These are phyloP conservation scores for Xestoiulus laeticollis DNA, from an alignment of 2,888 invertebrate genomes.

Conservation along the genomic window DNA sequence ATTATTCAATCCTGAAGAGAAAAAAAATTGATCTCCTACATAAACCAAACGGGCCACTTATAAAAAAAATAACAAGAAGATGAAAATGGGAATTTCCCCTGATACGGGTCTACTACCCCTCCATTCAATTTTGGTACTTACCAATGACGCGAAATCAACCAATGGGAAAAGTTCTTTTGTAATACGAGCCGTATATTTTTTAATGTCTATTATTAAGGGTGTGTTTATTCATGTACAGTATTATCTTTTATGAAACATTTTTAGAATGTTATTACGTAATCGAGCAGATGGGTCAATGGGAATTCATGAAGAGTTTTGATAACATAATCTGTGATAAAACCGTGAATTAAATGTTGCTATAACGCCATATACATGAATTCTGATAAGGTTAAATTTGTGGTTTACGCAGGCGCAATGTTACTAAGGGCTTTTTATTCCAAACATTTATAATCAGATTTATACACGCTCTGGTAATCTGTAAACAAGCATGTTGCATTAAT, in stretches of 20 bases:
- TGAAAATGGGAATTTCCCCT: neutral
- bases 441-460: no score
- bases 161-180: neutral
- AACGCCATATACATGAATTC: no score
- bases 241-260: neutral
- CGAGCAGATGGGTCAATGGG: neutral
- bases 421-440: no score
- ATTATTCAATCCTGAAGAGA: neutral
- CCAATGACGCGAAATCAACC: neutral
- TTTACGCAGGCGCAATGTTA: no score
- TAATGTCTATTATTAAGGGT: neutral
- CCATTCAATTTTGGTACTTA: neutral
- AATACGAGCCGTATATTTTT: neutral
- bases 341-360: no score
- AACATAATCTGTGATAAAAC: no score
- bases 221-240: neutral
- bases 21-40: neutral
- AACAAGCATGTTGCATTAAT: no score
- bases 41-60: neutral
- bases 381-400: no score
- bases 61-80: neutral
- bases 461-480: no score
- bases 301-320: no score
- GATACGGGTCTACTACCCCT: neutral
- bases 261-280: neutral